Evolutionary conservation across 2,113 vertebrate species (phyloP), one percentile per base, ranked within the genome.

Genomic region (Azemiops feae): DNA sequence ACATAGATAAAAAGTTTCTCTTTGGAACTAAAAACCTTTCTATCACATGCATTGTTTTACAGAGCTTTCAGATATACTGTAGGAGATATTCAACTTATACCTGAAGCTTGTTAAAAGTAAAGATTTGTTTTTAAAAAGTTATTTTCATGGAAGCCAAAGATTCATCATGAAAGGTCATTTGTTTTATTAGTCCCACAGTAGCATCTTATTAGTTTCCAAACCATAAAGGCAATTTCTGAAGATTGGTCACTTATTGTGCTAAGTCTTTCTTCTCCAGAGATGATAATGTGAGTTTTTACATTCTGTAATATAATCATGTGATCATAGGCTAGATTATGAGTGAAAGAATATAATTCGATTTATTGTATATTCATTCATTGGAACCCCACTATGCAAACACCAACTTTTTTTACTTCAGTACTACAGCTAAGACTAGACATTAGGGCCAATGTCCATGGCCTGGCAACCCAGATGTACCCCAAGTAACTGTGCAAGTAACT

Each of bases 141-240:
- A 23, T 16, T 23, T 74, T 90, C 27, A 87, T 64, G 39, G 87
- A 94, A 94, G 55, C 0, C 0, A 1, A 39, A 0, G 22, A 64
- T 6, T 52, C n/a, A 39, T 86, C 89, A 69, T 3, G 27, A n/a
- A 91, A 93, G 58, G 39, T 88, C 58, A 91, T 93, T 74, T 92
- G 3, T 58, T 91, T 89, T 85, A 92, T 85, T 89, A 85, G 25
- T 88, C n/a, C 92, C 20, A 5, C 8, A 91, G 30, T 54, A 93
- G 6, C 47, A 50, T 30, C 43, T 57, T 4, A 88, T 94, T 0
- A 39, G 52, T 91, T 89, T 91, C 89, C 90, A 93, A 60, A 88
- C 45, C 25, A 64, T 45, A 54, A 34, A 89, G 89, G 18, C 25
- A 74, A 60, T 81, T 85, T 85, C 39, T 52, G 25, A 39, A 89